These are phyloP conservation scores for Heterodera schachtii DNA, from an alignment of 1,140 invertebrate species.

Conservation along the genomic window DNA sequence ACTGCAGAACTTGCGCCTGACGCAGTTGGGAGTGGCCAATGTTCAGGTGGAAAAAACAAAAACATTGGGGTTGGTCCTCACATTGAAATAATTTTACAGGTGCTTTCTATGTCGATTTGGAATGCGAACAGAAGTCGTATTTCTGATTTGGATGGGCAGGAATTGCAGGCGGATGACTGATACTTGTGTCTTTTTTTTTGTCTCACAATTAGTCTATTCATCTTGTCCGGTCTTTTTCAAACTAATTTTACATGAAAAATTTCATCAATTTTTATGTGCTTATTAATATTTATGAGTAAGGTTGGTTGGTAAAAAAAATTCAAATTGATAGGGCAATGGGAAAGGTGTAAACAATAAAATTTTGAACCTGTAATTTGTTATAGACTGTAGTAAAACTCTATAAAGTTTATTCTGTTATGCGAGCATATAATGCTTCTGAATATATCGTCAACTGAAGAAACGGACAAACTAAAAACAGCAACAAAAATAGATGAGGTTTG, in stretches of 20 bases:
- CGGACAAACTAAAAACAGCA: background rate
- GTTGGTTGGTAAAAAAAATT: too few species aligned
- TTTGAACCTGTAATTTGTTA: too few species aligned
- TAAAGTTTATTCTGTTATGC: too few species aligned
- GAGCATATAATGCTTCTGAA: background rate
- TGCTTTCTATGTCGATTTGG: background rate
- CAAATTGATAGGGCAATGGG: too few species aligned
- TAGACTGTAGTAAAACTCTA: too few species aligned
- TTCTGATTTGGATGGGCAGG: background rate
- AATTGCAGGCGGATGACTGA: background rate
- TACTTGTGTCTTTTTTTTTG: background rate
- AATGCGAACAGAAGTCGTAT: slow-evolving; percentile 5
- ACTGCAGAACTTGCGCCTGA: background rate
- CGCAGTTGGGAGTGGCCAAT: background rate
- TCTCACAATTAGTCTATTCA: background rate
- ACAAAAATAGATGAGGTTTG: background rate
- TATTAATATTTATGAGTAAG: too few species aligned
- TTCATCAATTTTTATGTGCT: too few species aligned
- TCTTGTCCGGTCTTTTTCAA: background rate
- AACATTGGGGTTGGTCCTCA: too few species aligned
- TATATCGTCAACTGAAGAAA: background rate
- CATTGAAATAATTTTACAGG: background rate
- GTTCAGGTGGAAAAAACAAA: background rate
- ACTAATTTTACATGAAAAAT: background rate
- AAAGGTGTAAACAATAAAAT: too few species aligned